Evolutionary conservation across 2,113 vertebrate species (phyloP).

Genomic region (pig (Sus scrofa)): DNA sequence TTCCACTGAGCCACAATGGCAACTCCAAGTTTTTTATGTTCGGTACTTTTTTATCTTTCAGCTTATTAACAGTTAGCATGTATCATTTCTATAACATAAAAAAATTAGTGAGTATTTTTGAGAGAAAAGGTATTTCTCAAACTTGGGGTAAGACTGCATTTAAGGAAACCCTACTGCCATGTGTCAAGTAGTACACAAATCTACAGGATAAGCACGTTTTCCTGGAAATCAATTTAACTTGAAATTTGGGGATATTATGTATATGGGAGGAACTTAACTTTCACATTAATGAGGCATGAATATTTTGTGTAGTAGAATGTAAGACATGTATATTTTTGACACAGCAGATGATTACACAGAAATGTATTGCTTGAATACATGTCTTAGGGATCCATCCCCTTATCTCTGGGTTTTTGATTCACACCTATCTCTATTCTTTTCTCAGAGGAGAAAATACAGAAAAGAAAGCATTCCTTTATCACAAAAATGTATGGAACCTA

Average conservation of each 20-base stretch:
- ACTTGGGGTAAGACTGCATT: not conserved
- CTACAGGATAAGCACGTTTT: not conserved
- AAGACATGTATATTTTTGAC: conserved; percentile 14
- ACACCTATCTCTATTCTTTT: not conserved
- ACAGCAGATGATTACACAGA: conserved; percentile 10
- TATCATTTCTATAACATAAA: not conserved
- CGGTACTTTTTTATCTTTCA: not conserved
- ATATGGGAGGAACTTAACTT: not conserved
- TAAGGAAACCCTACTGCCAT: not conserved
- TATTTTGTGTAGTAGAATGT: conserved; percentile 36
- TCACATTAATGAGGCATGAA: not conserved
- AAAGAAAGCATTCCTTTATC: not conserved
- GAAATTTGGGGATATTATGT: not conserved
- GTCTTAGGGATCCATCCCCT: not conserved
- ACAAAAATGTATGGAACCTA: not conserved
- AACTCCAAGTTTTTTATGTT: not conserved
- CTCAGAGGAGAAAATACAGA: not conserved
- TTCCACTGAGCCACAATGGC: no score
- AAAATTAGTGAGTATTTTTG: not conserved
- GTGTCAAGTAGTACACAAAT: not conserved
- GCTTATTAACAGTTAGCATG: not conserved
- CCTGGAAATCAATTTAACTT: not conserved
- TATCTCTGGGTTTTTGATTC: not conserved
- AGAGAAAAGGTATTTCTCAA: not conserved
- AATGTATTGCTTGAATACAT: not conserved